phyloP scores from a whole-genome alignment of 2,797 vertebrate species.

The Sebastes itinus region DNA sequence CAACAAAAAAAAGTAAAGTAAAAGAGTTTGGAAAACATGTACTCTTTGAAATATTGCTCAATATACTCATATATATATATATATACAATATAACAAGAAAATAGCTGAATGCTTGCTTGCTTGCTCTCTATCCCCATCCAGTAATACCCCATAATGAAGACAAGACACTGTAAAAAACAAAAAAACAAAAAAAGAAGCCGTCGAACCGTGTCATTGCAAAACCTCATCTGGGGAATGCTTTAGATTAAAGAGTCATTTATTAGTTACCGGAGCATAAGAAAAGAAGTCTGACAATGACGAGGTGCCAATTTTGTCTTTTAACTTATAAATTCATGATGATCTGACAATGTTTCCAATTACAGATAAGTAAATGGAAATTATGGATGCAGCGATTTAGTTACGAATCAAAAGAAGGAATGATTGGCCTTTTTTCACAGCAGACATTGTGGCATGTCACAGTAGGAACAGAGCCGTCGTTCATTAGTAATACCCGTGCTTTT shows the following conservation, averaged over 20 bases:
- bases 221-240: not conserved
- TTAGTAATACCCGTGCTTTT: not conserved
- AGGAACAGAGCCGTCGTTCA: not conserved
- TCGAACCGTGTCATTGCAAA: not conserved
- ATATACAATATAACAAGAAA: not conserved
- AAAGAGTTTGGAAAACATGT: slow-evolving; percentile 11
- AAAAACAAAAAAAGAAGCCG: not conserved
- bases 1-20: slow-evolving; percentile 2
- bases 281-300: not conserved
- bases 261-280: not conserved
- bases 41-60: slow-evolving; percentile 18
- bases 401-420: not conserved
- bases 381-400: not conserved
- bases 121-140: not conserved
- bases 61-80: not conserved
- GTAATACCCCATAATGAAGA: not conserved
- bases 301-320: not conserved
- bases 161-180: not conserved
- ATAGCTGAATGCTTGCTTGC: not conserved
- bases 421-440: not conserved
- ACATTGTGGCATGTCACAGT: not conserved
- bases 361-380: not conserved
- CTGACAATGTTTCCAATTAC: not conserved
- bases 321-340: not conserved
- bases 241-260: not conserved